Base-by-base conservation (phyloP, 2,113 vertebrate genomes). In the Zosterops borbonicus region DNA sequence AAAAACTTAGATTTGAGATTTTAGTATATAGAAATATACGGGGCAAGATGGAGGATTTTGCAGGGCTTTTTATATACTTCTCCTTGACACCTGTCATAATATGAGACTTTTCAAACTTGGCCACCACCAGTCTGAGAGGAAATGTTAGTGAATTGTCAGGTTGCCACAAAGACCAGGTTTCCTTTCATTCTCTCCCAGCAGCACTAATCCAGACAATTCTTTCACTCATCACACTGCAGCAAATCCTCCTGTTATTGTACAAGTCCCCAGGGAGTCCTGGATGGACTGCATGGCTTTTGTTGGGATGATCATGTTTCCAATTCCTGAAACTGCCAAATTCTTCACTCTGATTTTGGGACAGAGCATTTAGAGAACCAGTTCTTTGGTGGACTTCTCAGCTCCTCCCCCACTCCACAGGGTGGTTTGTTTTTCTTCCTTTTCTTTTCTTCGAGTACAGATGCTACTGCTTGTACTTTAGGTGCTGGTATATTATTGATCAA, bases 401-500 rank as follows among this genome's bases (percentile, higher is more conserved):
- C 39, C 41, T 95, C 58, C 46, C 83, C 94, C 47, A 47, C 39
- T 83, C 68, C 78, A 31, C 60, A 16, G 69, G 52, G 69, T 75
- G 64, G 33, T 82, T 82, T 71, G 65, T 52, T 41, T 50, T 60
- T 23, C 50, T n/a, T 52, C 37, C 20, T 28, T 90, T 73, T 29
- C 35, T 63, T 78, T 76, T 70, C 75, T 91, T 14, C 46, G 75
- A 64, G 56, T 88, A 92, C 69, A 88, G 84, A 89, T 92, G 78
- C 11, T 80, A 82, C 68, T 89, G 77, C 89, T 91, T 92, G 81
- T 91, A 53, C 58, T 81, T 91, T 76, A 85, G 70, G 83, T 77
- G 2, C 88, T 92, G 74, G 65, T 90, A 95, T 82, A 89, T 96
- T 89, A 94, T 90, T 95, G 82, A 96, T 94, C 95, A 97, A 97